These are phyloP conservation scores for Perdix hodgsoniae DNA, from an alignment of 2,797 vertebrate species.

Conservation along the genomic window DNA sequence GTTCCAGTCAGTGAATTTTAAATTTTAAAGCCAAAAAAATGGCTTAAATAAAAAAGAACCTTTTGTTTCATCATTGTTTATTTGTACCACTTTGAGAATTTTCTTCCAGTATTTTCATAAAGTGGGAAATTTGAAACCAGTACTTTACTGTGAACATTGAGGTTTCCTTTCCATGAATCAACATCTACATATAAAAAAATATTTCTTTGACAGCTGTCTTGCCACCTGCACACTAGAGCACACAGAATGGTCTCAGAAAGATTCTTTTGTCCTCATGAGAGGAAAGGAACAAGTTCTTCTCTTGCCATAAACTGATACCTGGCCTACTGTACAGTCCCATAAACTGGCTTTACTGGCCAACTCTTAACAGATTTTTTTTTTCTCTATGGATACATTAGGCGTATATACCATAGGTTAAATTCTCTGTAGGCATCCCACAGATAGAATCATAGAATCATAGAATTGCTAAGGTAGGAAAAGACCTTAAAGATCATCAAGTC, in stretches of 20 bases:
- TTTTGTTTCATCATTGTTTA: not conserved
- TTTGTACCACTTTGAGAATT: not conserved
- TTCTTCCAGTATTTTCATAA: not conserved
- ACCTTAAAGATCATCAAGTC: too few relatives aligned
- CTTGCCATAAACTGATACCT: not conserved
- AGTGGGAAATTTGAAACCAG: not conserved
- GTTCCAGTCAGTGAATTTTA: not conserved
- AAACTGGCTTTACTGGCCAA: not conserved
- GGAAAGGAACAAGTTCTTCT: not conserved
- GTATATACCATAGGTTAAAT: not conserved
- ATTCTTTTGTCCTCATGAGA: not conserved
- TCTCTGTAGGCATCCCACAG: not conserved
- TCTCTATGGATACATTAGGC: not conserved
- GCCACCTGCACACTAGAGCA: not conserved
- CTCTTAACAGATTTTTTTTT: not conserved
- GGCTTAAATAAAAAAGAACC: not conserved
- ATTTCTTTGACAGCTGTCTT: not conserved
- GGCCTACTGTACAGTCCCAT: not conserved
- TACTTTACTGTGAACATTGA: not conserved
- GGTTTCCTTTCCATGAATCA: not conserved
- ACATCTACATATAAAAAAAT: not conserved
- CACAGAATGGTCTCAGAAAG: not conserved
- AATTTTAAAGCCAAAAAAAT: not conserved
- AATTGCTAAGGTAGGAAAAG: too few relatives aligned
- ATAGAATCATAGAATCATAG: too few relatives aligned